Conservation (phyloP, 2,888 invertebrate genomes). For the Cloeon dipterum region DNA sequence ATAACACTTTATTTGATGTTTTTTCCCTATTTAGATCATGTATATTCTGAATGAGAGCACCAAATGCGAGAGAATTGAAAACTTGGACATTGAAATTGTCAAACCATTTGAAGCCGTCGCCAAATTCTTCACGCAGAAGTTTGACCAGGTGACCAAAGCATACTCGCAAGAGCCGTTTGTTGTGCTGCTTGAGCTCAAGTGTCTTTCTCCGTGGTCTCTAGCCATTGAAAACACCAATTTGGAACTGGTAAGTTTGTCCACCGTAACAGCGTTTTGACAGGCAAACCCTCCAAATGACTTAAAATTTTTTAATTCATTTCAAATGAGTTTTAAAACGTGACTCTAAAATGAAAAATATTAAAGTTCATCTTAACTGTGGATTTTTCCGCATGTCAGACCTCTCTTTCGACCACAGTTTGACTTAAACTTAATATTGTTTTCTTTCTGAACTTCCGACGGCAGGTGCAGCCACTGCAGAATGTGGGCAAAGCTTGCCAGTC, state of each 20-base stretch:
- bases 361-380: too few relatives aligned
- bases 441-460: too few relatives aligned
- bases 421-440: too few relatives aligned
- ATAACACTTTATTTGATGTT: not conserved
- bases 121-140: conserved; percentile 37
- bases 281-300: too few relatives aligned
- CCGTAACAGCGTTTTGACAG: too few relatives aligned
- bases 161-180: conserved; percentile 43
- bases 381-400: too few relatives aligned
- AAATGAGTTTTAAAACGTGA: not conserved
- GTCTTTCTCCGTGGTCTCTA: conserved; percentile 45
- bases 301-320: not conserved
- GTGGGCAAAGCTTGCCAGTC: too few relatives aligned
- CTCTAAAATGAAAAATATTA: too few relatives aligned
- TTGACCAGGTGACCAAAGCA: conserved; percentile 37
- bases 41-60: conserved; percentile 12
- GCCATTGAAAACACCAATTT: conserved; percentile 36
- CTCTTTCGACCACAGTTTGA: too few relatives aligned
- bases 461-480: too few relatives aligned
- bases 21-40: conserved; percentile 14
- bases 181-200: conserved; percentile 41
- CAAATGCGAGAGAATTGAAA: conserved; percentile 33
- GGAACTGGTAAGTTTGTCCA: conserved; percentile 28
- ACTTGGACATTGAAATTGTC: conserved; percentile 33
- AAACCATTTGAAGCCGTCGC: conserved; percentile 47